These are phyloP conservation scores for Eupsittula cactorum DNA, from an alignment of 2,113 vertebrate genomes.

Conservation along the genomic window DNA sequence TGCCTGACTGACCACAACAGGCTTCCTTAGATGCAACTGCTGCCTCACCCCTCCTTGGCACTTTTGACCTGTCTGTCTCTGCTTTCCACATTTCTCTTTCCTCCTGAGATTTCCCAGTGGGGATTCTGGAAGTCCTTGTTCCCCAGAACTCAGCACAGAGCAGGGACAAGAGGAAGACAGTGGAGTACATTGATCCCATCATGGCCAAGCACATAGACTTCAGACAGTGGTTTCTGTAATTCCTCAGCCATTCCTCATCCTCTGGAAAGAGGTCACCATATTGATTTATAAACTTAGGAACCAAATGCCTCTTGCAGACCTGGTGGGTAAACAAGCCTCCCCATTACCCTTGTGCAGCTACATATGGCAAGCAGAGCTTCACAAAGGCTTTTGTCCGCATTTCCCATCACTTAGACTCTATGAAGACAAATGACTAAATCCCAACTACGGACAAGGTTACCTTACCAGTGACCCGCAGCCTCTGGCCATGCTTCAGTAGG, in stretches of 20 bases:
- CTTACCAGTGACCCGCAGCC: conserved; percentile 64
- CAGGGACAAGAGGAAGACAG: neutral
- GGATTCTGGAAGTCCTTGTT: neutral
- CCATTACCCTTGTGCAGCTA: neutral
- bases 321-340: neutral
- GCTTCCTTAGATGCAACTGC: neutral
- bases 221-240: neutral
- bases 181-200: neutral
- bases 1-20: neutral
- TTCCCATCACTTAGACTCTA: conserved; percentile 32
- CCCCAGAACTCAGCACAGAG: neutral
- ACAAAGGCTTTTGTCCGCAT: conserved; percentile 31
- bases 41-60: neutral
- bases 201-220: neutral
- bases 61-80: neutral
- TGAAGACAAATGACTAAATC: conserved; percentile 24
- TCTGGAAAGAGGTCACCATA: neutral
- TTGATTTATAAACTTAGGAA: conserved; percentile 35
- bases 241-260: neutral
- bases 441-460: conserved; percentile 41
- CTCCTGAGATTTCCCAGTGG: neutral
- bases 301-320: neutral
- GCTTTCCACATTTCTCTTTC: neutral
- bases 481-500: conserved; percentile 7
- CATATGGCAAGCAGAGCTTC: conserved; percentile 64